phyloP scores from a whole-genome alignment of 2,888 invertebrate genomes.

The Melanostoma scalare region DNA sequence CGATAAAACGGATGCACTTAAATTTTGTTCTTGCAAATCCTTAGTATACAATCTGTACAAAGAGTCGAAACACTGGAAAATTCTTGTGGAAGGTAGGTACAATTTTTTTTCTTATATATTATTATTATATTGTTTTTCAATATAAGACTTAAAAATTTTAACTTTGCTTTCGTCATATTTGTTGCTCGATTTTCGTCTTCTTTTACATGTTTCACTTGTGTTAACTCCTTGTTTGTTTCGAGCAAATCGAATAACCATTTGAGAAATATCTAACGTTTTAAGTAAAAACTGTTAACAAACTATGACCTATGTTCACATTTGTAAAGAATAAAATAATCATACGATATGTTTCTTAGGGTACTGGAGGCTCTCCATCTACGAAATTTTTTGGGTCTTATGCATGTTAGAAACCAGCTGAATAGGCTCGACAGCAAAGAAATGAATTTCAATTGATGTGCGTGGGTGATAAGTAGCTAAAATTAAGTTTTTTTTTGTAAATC shows the following conservation, averaged over 20 bases:
- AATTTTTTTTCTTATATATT: too few species aligned
- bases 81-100: conserved; percentile 47
- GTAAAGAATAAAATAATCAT: background rate
- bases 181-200: too few species aligned
- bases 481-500: too few species aligned
- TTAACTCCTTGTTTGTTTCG: background rate
- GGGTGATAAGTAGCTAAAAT: too few species aligned
- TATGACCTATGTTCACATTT: background rate
- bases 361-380: background rate
- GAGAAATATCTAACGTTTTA: background rate
- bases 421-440: too few species aligned
- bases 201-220: too few species aligned
- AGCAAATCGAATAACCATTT: background rate
- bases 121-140: too few species aligned
- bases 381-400: background rate
- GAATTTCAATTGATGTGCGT: too few species aligned
- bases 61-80: conserved; percentile 42
- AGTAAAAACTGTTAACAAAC: conserved; percentile 1
- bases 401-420: background rate
- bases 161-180: conserved; percentile 15
- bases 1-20: conserved; percentile 10
- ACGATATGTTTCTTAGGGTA: background rate
- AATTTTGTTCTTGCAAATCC: conserved; percentile 25
- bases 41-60: conserved; percentile 35
- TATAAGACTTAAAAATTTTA: conserved; percentile 36